Conservation (phyloP, 1,140 invertebrate genomes). For the Proales similis region DNA sequence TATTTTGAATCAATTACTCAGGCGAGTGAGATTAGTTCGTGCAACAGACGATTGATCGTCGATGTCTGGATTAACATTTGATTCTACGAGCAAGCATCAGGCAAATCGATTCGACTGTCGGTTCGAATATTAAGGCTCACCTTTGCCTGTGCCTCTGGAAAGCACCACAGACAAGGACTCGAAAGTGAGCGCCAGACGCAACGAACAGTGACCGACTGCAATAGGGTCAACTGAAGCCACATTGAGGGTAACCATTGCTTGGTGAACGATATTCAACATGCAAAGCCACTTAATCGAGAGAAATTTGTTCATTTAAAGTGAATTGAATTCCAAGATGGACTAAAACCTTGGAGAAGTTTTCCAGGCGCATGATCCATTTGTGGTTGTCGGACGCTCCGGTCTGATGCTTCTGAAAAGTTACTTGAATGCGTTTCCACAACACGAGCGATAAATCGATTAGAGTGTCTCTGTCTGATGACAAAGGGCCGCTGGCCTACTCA, state of each 20-base stretch:
- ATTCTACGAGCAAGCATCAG: too few species aligned
- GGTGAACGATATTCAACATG: constrained; percentile 49
- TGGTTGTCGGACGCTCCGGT: constrained; percentile 50
- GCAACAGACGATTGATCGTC: constrained; percentile 30
- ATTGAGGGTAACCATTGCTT: constrained; percentile 48
- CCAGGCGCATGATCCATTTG: constrained; percentile 49
- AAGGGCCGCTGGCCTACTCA: not conserved
- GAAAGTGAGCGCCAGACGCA: constrained; percentile 49
- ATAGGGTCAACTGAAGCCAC: constrained; percentile 48
- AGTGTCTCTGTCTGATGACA: constrained; percentile 43
- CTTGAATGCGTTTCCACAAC: constrained; percentile 51
- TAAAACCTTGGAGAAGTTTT: constrained; percentile 41
- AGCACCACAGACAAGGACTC: constrained; percentile 44
- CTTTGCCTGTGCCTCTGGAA: constrained; percentile 7
- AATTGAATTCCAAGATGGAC: not conserved
- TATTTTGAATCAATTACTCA: constrained; percentile 11
- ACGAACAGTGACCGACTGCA: constrained; percentile 48
- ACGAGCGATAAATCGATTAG: constrained; percentile 49
- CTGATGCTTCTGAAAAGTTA: constrained; percentile 50
- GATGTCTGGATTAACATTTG: too few species aligned
- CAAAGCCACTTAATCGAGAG: constrained; percentile 49
- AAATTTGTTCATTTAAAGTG: not conserved
- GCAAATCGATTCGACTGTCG: too few species aligned
- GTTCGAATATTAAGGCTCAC: not conserved
- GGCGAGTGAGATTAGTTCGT: constrained; percentile 15